Conservation (phyloP, 2,888 invertebrate species). For the Exephanes ischioxanthus region DNA sequence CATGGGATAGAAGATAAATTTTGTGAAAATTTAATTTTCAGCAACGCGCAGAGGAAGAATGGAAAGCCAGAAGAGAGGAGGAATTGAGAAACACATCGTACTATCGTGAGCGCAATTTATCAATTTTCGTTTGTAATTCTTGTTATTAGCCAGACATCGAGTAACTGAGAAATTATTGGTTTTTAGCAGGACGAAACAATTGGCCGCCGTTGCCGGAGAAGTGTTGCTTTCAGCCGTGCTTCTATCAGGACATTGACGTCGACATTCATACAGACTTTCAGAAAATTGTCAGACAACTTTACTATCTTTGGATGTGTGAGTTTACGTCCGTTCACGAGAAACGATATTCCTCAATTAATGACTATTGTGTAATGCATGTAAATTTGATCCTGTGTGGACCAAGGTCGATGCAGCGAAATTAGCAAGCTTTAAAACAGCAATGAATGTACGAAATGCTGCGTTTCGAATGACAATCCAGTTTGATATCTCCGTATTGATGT, state of each 20-base stretch:
- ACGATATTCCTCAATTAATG: not conserved
- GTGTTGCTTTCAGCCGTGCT: conserved; percentile 98
- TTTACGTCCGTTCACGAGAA: conserved; percentile 76
- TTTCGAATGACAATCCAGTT: not conserved
- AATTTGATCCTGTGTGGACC: not conserved
- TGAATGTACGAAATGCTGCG: not conserved
- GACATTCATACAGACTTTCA: conserved; percentile 99
- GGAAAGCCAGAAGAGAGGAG: conserved; percentile 88
- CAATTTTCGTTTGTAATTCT: not conserved
- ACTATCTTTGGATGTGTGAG: conserved; percentile 99
- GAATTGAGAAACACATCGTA: conserved; percentile 85
- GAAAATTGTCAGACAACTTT: conserved; percentile 96
- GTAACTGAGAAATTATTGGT: conserved; percentile 26
- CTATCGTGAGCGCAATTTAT: conserved; percentile 82
- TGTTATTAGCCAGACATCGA: not conserved
- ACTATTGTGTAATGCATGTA: not conserved
- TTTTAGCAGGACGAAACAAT: conserved; percentile 93
- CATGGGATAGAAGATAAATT: no score
- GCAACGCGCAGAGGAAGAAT: conserved; percentile 96
- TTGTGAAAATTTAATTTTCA: conserved; percentile 80
- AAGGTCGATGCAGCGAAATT: no score
- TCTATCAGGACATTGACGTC: conserved; percentile 99
- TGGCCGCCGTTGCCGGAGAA: conserved; percentile 99
- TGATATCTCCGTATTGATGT: not conserved
- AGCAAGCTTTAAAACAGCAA: not conserved